Evolutionary conservation across 2,797 vertebrate species (phyloP).

Genomic region (Discoglossus pictus): DNA sequence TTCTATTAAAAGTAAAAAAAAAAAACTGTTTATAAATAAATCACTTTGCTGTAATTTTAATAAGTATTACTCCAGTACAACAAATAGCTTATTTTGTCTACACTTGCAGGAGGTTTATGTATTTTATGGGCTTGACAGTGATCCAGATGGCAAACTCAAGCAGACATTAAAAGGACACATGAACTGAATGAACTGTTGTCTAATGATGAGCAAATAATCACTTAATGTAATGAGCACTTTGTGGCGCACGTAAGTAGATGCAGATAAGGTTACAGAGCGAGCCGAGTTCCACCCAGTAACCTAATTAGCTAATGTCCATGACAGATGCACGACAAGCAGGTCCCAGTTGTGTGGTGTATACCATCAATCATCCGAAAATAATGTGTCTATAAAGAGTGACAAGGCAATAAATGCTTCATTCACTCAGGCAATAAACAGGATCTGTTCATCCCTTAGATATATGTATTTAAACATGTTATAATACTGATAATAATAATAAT

Average conservation of each 20-base stretch:
- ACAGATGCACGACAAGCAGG: slow-evolving; percentile 11
- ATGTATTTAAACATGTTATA: too few relatives aligned
- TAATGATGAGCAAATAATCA: slow-evolving; percentile 27
- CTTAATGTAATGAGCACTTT: slow-evolving; percentile 37
- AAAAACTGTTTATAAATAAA: too few relatives aligned
- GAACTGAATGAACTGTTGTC: slow-evolving; percentile 27
- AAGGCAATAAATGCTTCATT: slow-evolving; percentile 15
- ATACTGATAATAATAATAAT: too few relatives aligned
- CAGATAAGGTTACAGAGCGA: slow-evolving; percentile 40
- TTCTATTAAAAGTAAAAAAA: too few relatives aligned
- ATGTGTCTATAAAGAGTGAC: slow-evolving; percentile 4
- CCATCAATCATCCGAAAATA: slow-evolving; percentile 31
- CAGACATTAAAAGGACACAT: slow-evolving; percentile 35
- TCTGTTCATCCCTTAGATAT: slow-evolving; percentile 7
- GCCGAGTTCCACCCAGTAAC: slow-evolving; percentile 34
- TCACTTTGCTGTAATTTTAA: too few relatives aligned
- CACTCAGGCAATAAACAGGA: slow-evolving; percentile 2
- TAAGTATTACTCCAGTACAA: too few relatives aligned
- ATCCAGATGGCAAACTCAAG: slow-evolving; percentile 10
- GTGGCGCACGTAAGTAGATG: slow-evolving; percentile 8
- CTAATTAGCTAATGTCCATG: slow-evolving; percentile 32
- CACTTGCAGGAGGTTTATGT: too few relatives aligned
- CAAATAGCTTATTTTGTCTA: too few relatives aligned
- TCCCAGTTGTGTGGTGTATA: slow-evolving; percentile 13
- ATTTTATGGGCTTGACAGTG: too few relatives aligned